Conservation (phyloP, 2,113 vertebrate genomes). For the Buteo buteo region DNA sequence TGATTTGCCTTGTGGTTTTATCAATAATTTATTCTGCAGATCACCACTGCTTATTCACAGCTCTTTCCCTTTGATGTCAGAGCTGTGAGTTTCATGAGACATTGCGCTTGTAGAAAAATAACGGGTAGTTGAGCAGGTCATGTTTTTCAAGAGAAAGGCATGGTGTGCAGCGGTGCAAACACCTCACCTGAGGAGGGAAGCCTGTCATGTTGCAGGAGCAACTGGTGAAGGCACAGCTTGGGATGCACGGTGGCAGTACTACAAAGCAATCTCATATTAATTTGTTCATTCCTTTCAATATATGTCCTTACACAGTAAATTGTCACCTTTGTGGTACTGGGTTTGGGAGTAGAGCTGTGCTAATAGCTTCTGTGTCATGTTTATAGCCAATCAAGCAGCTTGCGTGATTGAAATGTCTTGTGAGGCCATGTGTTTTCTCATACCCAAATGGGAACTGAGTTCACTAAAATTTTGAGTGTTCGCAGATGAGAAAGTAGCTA, state of each 20-base stretch:
- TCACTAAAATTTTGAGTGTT: neutral
- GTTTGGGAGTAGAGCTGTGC: neutral
- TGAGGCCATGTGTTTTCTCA: neutral
- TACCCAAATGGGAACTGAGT: neutral
- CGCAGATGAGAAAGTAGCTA: neutral
- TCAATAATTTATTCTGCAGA: neutral
- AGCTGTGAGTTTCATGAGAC: neutral
- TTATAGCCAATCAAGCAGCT: neutral
- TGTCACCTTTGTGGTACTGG: neutral
- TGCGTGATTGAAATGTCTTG: neutral
- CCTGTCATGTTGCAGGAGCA: too few relatives aligned
- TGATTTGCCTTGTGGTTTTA: neutral
- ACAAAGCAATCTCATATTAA: neutral
- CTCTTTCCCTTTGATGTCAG: neutral
- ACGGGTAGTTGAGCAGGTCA: neutral
- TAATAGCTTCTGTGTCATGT: neutral
- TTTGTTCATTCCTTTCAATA: neutral
- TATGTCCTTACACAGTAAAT: too few relatives aligned
- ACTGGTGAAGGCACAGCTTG: neutral
- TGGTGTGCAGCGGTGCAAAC: fast-evolving
- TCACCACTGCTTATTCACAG: neutral
- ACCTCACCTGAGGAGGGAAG: too few relatives aligned
- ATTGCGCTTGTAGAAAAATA: neutral
- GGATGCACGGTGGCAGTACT: fast-evolving
- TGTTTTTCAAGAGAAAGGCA: neutral